Conservation (phyloP, 2,113 vertebrate genomes). For the Natator depressus region DNA sequence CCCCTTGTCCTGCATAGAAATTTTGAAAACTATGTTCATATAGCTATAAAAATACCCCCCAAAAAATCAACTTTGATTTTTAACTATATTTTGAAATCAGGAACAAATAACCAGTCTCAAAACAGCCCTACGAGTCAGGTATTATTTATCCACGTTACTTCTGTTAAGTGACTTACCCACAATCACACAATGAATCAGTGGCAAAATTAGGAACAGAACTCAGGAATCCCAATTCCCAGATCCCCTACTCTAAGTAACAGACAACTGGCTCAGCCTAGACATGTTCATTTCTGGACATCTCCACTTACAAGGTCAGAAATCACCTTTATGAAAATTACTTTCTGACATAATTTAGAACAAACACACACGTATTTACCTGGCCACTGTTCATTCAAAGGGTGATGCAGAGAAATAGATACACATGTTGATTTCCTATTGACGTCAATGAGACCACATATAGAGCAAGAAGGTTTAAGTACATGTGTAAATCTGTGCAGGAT, state of each 20-base stretch:
- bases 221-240: background rate
- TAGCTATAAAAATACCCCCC: background rate
- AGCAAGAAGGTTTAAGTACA: rapidly evolving
- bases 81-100: background rate
- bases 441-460: background rate
- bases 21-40: background rate
- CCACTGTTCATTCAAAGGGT: background rate
- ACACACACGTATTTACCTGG: background rate
- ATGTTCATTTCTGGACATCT: background rate
- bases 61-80: background rate
- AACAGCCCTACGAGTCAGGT: background rate
- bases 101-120: background rate
- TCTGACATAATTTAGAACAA: background rate
- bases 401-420: background rate
- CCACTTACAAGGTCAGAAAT: background rate
- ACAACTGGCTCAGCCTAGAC: background rate
- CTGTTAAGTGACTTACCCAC: background rate
- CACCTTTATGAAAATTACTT: background rate
- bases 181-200: background rate
- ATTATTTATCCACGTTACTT: background rate
- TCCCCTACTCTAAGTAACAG: background rate
- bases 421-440: background rate
- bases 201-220: background rate
- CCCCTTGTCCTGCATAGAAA: background rate
- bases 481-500: rapidly evolving